Base-by-base conservation (phyloP, 2,797 vertebrate genomes). In the Allobates femoralis region DNA sequence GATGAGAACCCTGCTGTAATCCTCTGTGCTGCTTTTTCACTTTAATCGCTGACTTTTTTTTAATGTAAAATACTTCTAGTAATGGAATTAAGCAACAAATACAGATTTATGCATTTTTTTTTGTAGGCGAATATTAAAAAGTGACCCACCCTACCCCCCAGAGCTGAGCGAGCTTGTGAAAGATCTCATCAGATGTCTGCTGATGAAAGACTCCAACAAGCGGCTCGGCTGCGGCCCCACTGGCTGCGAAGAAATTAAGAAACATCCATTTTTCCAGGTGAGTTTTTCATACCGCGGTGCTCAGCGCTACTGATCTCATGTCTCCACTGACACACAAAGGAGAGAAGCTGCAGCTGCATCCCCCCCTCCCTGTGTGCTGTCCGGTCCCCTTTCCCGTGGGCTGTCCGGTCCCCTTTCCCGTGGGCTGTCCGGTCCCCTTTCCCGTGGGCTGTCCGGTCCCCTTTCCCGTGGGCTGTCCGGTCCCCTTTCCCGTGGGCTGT, bases 191-290 rank as follows among this genome's bases (percentile, higher is more conserved):
- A 96, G 98, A 89, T 91, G 91, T 46, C 96, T 99, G 89, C 92
- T 99, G 90, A 93, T 96, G 92, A 99, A 99, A 94, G 97, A 99
- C 89, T 98, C 98, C 55, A 96, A 98, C 93, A 97, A 96, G 91
- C 96, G 98, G 85, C 88, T 99, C 78, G 98, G 98, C 19, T 98
- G 96, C 19, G 97, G 97, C 82, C 95, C 95, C 6, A 93, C 92
- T 21, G 97, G 97, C 89, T 96, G 95, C 0, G 96, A 96, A 86
- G 96, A 97, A 90, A 95, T 99, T 87, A 99, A 98, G 91, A 96
- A 96, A 58, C 98, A 99, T 89, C 94, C 94, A 0, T 99, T 99
- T 92, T 99, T 98, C 90, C 96, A 99, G 97, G 98, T 98, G 93
- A 92, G 90, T 46, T 23, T 58, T 23, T 10, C 56, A 11, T 26